Percentiles rank a stretch among this genome's conserved stretches.
phyloP scores from a whole-genome alignment of 1,140 invertebrate species.

The Chymomyza costata region DNA sequence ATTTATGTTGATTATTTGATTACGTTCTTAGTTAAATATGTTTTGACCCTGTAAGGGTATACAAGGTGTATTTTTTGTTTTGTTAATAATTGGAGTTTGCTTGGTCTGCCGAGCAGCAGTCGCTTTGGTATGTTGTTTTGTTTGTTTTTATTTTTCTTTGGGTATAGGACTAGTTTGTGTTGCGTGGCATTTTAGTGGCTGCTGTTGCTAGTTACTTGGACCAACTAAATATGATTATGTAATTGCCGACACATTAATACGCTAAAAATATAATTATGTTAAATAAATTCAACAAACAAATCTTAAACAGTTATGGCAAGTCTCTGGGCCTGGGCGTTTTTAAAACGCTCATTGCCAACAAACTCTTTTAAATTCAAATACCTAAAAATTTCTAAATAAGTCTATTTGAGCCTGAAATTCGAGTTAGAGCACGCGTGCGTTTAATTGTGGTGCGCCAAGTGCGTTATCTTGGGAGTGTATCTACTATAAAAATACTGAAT shows the following conservation, averaged over 20 bases:
- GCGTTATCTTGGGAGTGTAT: slow-evolving; percentile 3
- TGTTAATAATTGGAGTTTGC: slow-evolving; percentile 25
- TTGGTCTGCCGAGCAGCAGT: slow-evolving; percentile 56
- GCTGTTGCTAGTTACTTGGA: slow-evolving; percentile 67
- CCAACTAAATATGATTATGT: slow-evolving; percentile 33
- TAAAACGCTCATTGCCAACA: slow-evolving; percentile 46
- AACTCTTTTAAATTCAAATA: slow-evolving; percentile 56
- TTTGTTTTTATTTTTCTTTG: too few species aligned
- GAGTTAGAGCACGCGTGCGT: slow-evolving; percentile 44
- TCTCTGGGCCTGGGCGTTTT: slow-evolving; percentile 50
- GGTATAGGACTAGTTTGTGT: slow-evolving; percentile 60
- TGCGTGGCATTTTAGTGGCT: slow-evolving; percentile 46
- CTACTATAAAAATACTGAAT: slow-evolving; percentile 1
- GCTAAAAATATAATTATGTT: slow-evolving; percentile 8
- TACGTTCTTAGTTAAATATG: slow-evolving; percentile 53
- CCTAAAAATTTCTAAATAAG: slow-evolving; percentile 68
- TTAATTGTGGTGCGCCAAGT: slow-evolving; percentile 1
- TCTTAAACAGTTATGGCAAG: slow-evolving; percentile 66
- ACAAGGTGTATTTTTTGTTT: slow-evolving; percentile 1
- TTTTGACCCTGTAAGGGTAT: slow-evolving; percentile 34
- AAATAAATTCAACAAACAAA: slow-evolving; percentile 20
- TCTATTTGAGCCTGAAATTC: slow-evolving; percentile 74
- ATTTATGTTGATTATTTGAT: slow-evolving; percentile 58
- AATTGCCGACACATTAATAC: slow-evolving; percentile 8
- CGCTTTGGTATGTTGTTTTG: slow-evolving; percentile 50